Conservation (phyloP, 2,888 invertebrate species). For the Eledone cirrhosa region DNA sequence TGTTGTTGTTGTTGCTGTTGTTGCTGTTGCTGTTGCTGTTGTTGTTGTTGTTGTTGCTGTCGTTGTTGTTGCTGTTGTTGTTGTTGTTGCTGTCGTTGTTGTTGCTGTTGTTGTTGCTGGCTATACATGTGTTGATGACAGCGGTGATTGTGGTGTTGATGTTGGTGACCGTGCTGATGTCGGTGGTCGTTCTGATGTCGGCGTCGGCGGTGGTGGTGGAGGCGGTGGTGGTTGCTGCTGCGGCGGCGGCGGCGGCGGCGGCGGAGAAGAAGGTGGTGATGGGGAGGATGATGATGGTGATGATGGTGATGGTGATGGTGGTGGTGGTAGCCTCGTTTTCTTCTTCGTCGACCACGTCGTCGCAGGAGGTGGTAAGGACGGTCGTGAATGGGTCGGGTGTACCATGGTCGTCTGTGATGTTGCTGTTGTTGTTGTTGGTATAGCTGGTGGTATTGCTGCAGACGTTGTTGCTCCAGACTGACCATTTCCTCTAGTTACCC, state of each 20-base stretch:
- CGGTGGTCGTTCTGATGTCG: background rate
- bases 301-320: background rate
- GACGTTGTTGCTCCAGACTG: too few relatives aligned
- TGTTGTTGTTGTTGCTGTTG: too few relatives aligned
- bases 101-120: too few relatives aligned
- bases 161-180: background rate
- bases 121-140: background rate
- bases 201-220: background rate
- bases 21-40: background rate
- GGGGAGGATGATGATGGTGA: background rate
- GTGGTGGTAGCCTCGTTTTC: background rate
- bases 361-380: too few relatives aligned
- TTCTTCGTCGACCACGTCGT: too few relatives aligned
- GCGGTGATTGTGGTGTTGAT: background rate
- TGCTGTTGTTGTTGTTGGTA: too few relatives aligned
- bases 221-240: background rate
- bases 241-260: background rate
- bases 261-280: background rate
- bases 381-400: too few relatives aligned
- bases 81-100: background rate
- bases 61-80: too few relatives aligned
- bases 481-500: too few relatives aligned
- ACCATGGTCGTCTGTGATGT: too few relatives aligned
- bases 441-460: too few relatives aligned
- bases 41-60: background rate